Conservation (phyloP, 2,888 invertebrate genomes). For the Malthinus flaveolus region DNA sequence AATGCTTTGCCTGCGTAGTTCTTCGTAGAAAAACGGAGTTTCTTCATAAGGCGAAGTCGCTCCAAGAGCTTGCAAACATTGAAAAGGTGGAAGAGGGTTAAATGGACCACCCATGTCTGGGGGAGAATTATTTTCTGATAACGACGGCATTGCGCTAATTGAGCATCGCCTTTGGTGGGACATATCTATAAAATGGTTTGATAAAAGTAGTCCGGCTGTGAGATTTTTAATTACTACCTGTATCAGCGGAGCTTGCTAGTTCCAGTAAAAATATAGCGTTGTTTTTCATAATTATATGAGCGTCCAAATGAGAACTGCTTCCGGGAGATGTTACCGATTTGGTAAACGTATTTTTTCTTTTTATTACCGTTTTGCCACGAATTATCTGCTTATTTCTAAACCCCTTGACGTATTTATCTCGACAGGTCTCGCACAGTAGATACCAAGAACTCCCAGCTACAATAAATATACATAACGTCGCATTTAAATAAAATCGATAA, state of each 20-base stretch:
- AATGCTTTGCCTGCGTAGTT: slow-evolving; percentile 54
- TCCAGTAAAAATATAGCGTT: slow-evolving; percentile 94
- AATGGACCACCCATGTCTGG: slow-evolving; percentile 60
- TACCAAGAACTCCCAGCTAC: slow-evolving; percentile 80
- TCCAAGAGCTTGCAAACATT: slow-evolving; percentile 62
- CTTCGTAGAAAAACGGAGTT: slow-evolving; percentile 55
- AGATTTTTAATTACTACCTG: slow-evolving; percentile 29
- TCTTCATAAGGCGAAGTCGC: slow-evolving; percentile 44
- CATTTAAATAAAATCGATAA: slow-evolving; percentile 7
- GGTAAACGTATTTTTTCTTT: slow-evolving; percentile 39
- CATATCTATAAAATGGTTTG: slow-evolving; percentile 23
- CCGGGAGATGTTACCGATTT: slow-evolving; percentile 44
- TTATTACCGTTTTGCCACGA: slow-evolving; percentile 49
- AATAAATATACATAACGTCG: slow-evolving; percentile 46
- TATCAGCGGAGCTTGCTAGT: slow-evolving; percentile 75
- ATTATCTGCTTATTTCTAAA: slow-evolving; percentile 50
- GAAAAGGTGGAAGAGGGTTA: slow-evolving; percentile 62
- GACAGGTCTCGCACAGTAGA: slow-evolving; percentile 88
- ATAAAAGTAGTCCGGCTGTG: not conserved
- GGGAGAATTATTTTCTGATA: slow-evolving; percentile 61
- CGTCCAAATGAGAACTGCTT: slow-evolving; percentile 47
- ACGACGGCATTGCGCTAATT: slow-evolving; percentile 55
- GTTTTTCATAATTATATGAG: slow-evolving; percentile 80
- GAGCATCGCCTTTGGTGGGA: slow-evolving; percentile 47
- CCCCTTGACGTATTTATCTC: slow-evolving; percentile 70